Evolutionary conservation across 2,797 vertebrate species (phyloP).

Genomic region (Eremophila alpestris): DNA sequence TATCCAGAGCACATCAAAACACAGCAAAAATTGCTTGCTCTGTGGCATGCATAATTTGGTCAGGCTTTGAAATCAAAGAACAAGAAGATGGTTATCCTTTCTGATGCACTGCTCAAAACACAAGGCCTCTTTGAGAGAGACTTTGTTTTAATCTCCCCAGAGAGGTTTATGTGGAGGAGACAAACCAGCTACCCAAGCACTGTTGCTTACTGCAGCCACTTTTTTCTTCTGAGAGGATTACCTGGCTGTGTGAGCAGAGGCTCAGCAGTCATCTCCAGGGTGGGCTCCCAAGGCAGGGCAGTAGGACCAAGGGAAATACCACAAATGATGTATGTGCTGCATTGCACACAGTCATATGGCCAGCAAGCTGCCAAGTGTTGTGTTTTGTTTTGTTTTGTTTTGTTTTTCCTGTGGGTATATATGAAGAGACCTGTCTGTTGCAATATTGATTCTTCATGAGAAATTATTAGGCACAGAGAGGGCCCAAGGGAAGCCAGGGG

Average conservation of each 20-base stretch:
- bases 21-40: not conserved
- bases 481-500: not conserved
- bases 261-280: accelerated
- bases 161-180: not conserved
- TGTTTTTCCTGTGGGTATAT: not conserved
- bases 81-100: not conserved
- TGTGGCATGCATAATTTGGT: not conserved
- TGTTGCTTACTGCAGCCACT: not conserved
- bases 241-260: not conserved
- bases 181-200: not conserved
- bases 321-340: not conserved
- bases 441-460: not conserved
- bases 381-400: not conserved
- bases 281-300: not conserved
- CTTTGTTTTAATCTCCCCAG: not conserved
- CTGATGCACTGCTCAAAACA: not conserved
- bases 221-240: not conserved
- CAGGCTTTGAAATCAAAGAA: not conserved
- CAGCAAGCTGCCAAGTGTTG: not conserved
- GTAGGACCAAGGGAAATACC: not conserved
- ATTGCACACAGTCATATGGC: not conserved
- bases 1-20: not conserved
- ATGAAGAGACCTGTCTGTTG: not conserved
- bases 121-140: not conserved
- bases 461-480: constrained; percentile 20